These are phyloP conservation scores for Gallinago paraguaiae DNA, from an alignment of 2,113 vertebrate species.

Conservation along the genomic window DNA sequence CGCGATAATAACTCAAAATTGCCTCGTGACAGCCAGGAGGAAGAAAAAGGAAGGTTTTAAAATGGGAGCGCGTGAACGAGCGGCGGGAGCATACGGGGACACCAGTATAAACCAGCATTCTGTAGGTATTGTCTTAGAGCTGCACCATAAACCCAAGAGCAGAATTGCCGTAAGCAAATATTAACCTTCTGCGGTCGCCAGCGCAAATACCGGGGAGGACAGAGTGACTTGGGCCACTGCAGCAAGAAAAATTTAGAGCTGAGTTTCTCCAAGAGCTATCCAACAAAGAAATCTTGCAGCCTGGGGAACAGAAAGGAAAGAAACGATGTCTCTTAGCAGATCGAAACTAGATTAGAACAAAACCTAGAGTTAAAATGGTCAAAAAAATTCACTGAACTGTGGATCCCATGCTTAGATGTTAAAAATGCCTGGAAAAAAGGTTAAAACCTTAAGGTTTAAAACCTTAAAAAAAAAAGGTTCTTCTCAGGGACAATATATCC, in stretches of 20 bases:
- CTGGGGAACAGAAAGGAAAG: neutral
- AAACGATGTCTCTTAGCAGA: rapidly evolving
- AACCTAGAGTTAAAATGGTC: neutral
- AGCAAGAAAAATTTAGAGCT: neutral
- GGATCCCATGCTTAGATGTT: neutral
- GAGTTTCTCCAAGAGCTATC: neutral
- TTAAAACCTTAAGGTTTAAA: neutral
- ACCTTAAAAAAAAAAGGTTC: neutral
- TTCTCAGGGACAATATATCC: neutral
- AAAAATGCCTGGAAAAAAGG: too few relatives aligned
- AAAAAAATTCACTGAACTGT: neutral
- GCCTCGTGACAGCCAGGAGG: rapidly evolving
- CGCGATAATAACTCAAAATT: rapidly evolving
- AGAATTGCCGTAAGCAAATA: neutral
- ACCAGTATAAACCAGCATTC: rapidly evolving
- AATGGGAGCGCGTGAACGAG: rapidly evolving
- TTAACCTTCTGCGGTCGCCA: rapidly evolving
- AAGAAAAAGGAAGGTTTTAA: neutral
- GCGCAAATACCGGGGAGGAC: neutral
- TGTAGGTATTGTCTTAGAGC: neutral
- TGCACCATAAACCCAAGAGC: neutral
- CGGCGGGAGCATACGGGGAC: rapidly evolving
- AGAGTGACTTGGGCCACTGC: rapidly evolving
- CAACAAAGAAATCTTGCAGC: rapidly evolving
- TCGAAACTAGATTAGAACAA: neutral